Evolutionary conservation across 2,113 vertebrate genomes (phyloP).

Genomic region (Anoura caudifer): DNA sequence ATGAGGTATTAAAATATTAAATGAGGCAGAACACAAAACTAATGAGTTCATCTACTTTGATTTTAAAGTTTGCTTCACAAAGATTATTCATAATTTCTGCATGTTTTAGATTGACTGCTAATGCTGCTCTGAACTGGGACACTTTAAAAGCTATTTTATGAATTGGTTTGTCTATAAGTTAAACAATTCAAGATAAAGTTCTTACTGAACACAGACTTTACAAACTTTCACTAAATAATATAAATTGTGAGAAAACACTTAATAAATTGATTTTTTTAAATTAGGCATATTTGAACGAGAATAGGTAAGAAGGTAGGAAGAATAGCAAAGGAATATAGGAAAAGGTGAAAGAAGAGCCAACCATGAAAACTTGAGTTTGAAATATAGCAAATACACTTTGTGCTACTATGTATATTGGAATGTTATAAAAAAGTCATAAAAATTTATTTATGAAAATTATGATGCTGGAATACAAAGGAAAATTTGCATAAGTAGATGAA

Average conservation of each 20-base stretch:
- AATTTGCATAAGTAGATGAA: constrained; percentile 54
- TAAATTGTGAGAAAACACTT: not conserved
- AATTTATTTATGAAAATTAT: constrained; percentile 47
- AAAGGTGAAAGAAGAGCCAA: not conserved
- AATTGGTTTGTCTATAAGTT: not conserved
- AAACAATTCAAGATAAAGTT: not conserved
- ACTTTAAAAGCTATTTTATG: not conserved
- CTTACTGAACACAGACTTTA: not conserved
- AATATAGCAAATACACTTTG: not conserved
- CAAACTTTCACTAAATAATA: not conserved
- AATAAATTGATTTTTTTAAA: not conserved
- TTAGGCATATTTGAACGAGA: not conserved
- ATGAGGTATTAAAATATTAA: not conserved
- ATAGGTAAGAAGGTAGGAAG: not conserved
- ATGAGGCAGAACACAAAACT: not conserved
- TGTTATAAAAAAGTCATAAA: not conserved
- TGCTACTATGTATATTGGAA: not conserved
- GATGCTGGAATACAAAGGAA: constrained; percentile 42
- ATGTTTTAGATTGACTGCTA: not conserved
- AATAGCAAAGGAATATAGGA: not conserved
- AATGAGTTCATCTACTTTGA: not conserved
- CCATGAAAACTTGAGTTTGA: not conserved
- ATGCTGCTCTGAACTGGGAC: not conserved
- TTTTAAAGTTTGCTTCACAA: not conserved
- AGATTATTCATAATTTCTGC: not conserved